These are phyloP conservation scores for Lasioglossum albipes DNA, from an alignment of 1,140 invertebrate genomes.

Conservation along the genomic window DNA sequence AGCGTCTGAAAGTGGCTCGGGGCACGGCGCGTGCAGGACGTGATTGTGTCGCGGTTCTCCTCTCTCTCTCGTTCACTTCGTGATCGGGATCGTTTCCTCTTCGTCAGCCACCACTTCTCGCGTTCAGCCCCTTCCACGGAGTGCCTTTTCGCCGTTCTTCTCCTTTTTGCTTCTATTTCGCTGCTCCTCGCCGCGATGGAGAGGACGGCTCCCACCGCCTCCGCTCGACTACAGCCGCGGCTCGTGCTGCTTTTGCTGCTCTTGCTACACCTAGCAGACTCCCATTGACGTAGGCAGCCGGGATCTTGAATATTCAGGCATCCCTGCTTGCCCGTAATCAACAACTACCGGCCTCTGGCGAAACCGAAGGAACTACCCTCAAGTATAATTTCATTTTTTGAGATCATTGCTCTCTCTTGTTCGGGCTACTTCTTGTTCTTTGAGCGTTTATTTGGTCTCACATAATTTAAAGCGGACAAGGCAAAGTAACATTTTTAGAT, in stretches of 20 bases:
- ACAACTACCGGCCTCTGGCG: too few species aligned
- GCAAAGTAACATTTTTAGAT: too few species aligned
- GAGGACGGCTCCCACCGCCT: slow-evolving; percentile 76
- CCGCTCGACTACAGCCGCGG: slow-evolving; percentile 69
- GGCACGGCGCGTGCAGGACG: slow-evolving; percentile 79
- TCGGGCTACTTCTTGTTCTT: too few species aligned
- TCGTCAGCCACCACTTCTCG: slow-evolving; percentile 66
- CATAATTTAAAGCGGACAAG: too few species aligned
- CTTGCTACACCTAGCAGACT: slow-evolving; percentile 75
- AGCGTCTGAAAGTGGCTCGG: slow-evolving; percentile 73
- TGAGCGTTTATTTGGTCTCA: too few species aligned
- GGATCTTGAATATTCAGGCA: slow-evolving; percentile 7
- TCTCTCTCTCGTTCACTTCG: slow-evolving; percentile 60
- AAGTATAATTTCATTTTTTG: too few species aligned
- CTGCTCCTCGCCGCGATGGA: slow-evolving; percentile 69
- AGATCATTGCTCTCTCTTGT: too few species aligned
- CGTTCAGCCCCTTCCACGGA: slow-evolving; percentile 65
- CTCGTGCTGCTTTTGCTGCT: slow-evolving; percentile 76
- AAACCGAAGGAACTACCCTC: too few species aligned
- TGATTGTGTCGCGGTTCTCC: slow-evolving; percentile 77
- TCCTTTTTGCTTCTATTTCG: slow-evolving; percentile 73
- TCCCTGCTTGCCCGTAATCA: neutral
- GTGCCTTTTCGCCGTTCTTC: slow-evolving; percentile 56
- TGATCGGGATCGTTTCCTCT: slow-evolving; percentile 31
- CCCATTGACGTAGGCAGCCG: slow-evolving; percentile 72